Percentiles rank a stretch among this genome's conserved stretches.
Conservation (phyloP, 2,888 invertebrate species). For the Ypsolopha scabrella region DNA sequence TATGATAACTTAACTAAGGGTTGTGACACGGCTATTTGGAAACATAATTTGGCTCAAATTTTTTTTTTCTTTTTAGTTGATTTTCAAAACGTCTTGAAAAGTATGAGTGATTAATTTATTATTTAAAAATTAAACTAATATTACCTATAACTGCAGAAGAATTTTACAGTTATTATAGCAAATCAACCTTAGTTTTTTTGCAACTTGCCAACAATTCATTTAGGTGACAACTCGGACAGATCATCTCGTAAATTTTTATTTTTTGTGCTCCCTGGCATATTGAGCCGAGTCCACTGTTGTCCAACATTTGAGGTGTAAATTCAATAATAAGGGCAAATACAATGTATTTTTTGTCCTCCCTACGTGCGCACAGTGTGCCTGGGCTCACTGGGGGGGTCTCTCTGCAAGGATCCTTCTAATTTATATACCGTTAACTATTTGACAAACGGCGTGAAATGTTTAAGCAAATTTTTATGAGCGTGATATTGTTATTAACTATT, state of each 20-base stretch:
- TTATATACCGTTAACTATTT: conserved; percentile 49
- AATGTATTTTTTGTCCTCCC: conserved; percentile 29
- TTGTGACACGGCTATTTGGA: no score
- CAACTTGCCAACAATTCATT: conserved; percentile 9
- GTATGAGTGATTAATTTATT: no score
- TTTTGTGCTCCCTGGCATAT: conserved; percentile 17
- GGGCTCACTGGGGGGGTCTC: conserved; percentile 30
- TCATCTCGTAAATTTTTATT: conserved; percentile 21
- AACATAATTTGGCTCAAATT: no score
- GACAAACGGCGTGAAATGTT: conserved; percentile 31
- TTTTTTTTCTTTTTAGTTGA: no score
- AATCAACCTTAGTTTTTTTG: no score
- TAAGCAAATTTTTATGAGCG: conserved; percentile 38
- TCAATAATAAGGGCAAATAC: conserved; percentile 41
- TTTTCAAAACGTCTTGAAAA: no score
- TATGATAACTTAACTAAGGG: no score
- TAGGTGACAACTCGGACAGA: conserved; percentile 17
- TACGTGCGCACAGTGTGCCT: conserved; percentile 10
- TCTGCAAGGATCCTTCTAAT: conserved; percentile 19
- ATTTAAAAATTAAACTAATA: no score
- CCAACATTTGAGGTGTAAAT: conserved; percentile 44
- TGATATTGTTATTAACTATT: conserved; percentile 41
- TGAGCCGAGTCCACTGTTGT: conserved; percentile 20
- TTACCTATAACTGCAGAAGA: no score
- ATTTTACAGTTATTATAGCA: no score